Evolutionary conservation across 2,888 invertebrate species (phyloP), one percentile per base, ranked within the genome.

Genomic region (Chrysina gloriosa): DNA sequence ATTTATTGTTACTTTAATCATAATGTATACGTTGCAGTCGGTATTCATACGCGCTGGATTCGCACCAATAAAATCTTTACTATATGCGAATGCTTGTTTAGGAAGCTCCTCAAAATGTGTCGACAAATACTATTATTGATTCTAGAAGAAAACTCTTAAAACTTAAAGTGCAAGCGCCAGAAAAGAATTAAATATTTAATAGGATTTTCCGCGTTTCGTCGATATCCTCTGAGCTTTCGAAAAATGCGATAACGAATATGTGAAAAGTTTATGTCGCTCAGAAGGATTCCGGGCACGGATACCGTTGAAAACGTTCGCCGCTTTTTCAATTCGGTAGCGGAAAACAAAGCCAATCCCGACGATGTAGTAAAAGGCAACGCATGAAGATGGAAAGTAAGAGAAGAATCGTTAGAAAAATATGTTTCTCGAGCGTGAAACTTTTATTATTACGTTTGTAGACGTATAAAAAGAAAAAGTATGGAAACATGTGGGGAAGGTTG

Each of bases 171-270:
- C n/a, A n/a, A n/a, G n/a, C n/a, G n/a, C n/a, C n/a, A n/a, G n/a
- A n/a, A n/a, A n/a, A n/a, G 52, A 25, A 52, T 52, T 52, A 52
- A 52, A 52, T 52, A 52, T 52, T 52, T 19, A 52, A 52, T 52
- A 14, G 2, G 19, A 19, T 52, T 31, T 11, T 1, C 31, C 19
- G 31, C 31, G 31, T 19, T 52, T 7, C 29, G 14, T 31, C 31
- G 14, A 9, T 52, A 19, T 19, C 31, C 31, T 6, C 14, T 31
- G 14, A 31, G n/a, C 34, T 31, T 25, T 48, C 25, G 16, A 52
- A 29, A 45, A 19, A 52, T 19, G 31, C 31, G 52, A 52, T 52
- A 52, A 52, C 52, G 31, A 52, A 52, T 31, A 31, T 52, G 29
- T 52, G 52, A 52, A 52, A 52, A 52, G 9, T 52, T 52, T 52